Percentiles rank a stretch among this genome's conserved stretches.
Evolutionary conservation across 2,888 invertebrate genomes (phyloP).

Genomic region (Suillia variegata): DNA sequence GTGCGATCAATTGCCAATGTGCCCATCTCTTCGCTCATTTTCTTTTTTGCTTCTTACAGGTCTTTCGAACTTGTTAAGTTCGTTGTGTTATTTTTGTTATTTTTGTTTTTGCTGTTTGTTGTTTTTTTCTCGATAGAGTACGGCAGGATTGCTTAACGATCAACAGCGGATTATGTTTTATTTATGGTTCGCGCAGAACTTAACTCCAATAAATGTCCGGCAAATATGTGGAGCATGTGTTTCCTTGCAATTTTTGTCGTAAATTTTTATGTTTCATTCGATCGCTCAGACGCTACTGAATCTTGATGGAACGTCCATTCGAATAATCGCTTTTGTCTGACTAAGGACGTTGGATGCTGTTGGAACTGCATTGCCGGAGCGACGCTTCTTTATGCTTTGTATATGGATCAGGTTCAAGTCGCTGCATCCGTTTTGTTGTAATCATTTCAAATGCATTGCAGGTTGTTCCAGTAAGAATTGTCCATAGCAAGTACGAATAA

Average conservation of each 20-base stretch:
- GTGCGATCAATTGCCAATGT: constrained; percentile 59
- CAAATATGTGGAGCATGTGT: constrained; percentile 63
- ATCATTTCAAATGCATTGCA: neutral
- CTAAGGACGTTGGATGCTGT: too few species aligned
- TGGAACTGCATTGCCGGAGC: too few species aligned
- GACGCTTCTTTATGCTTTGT: neutral
- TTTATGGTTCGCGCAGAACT: constrained; percentile 61
- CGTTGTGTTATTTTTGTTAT: neutral
- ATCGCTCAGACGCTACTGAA: neutral
- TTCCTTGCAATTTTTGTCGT: constrained; percentile 60
- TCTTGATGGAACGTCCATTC: too few species aligned
- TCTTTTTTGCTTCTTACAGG: constrained; percentile 3
- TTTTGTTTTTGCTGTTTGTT: constrained; percentile 30
- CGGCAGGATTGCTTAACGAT: neutral
- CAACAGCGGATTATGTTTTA: constrained; percentile 60
- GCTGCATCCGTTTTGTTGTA: constrained; percentile 2
- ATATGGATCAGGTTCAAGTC: neutral
- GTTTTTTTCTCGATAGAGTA: neutral
- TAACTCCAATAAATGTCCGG: constrained; percentile 63
- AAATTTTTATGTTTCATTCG: constrained; percentile 50
- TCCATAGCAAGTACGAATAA: too few species aligned
- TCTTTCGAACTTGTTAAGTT: too few species aligned
- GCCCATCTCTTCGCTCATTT: constrained; percentile 25
- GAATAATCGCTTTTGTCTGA: too few species aligned
- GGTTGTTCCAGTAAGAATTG: constrained; percentile 5